A percentile compares a stretch with the other conserved stretches of the same genome.
Evolutionary conservation across 2,888 invertebrate species (phyloP).

Genomic region (Dolichopus griseipennis): DNA sequence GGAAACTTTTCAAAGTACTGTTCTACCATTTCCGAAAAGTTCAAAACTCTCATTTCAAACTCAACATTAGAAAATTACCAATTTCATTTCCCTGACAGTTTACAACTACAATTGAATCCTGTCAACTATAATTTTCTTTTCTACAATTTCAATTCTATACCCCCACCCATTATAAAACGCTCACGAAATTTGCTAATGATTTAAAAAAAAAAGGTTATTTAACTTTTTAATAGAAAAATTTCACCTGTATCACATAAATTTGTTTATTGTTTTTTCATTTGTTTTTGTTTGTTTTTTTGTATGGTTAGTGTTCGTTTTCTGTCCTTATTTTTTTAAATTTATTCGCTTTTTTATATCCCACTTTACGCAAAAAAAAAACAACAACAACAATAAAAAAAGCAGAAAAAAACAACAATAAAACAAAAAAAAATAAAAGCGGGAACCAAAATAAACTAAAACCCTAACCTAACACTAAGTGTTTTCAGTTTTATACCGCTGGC

Average conservation of each 20-base stretch:
- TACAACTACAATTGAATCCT: too few relatives aligned
- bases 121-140: too few relatives aligned
- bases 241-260: slow-evolving; percentile 6
- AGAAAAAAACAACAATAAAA: not conserved
- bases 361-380: not conserved
- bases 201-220: not conserved
- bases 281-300: too few relatives aligned
- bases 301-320: too few relatives aligned
- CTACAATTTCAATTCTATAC: too few relatives aligned
- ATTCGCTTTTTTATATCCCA: not conserved
- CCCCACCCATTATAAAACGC: too few relatives aligned
- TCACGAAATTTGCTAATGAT: not conserved
- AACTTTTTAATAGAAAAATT: slow-evolving; percentile 2
- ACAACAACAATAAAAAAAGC: not conserved
- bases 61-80: too few relatives aligned
- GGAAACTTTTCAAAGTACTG: too few relatives aligned
- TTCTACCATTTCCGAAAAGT: too few relatives aligned
- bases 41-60: too few relatives aligned
- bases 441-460: not conserved
- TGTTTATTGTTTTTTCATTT: not conserved
- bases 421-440: not conserved
- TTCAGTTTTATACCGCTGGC: not conserved
- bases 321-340: not conserved
- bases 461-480: slow-evolving; percentile 1
- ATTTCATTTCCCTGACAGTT: too few relatives aligned